phyloP scores from a whole-genome alignment of 1,140 invertebrate species.

The Macrostomum lignano region DNA sequence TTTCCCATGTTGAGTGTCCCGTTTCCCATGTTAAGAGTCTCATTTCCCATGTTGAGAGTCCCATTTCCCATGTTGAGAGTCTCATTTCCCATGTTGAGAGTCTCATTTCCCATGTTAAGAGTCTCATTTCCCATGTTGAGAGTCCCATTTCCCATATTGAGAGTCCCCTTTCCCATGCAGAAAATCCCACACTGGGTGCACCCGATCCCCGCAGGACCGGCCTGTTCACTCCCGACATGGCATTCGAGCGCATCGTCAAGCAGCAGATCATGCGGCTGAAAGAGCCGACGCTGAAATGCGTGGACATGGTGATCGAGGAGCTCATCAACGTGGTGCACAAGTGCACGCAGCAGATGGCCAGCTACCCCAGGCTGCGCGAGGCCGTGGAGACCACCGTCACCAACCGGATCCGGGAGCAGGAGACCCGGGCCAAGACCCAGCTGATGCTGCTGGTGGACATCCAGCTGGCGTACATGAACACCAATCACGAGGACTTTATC shows the following conservation, averaged over 20 bases:
- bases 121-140: too few species aligned
- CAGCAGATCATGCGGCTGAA: conserved; percentile 80
- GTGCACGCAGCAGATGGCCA: conserved; percentile 51
- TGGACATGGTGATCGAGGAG: conserved; percentile 91
- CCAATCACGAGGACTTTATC: conserved; percentile 90
- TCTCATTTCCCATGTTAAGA: too few species aligned
- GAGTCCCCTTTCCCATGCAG: too few species aligned
- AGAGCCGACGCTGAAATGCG: conserved; percentile 75
- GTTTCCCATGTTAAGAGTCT: too few species aligned
- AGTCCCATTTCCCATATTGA: too few species aligned
- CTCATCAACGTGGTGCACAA: conserved; percentile 96
- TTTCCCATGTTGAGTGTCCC: too few species aligned
- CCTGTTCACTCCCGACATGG: conserved; percentile 96
- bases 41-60: too few species aligned
- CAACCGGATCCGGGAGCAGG: conserved; percentile 47
- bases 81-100: too few species aligned
- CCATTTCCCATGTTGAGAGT: too few species aligned
- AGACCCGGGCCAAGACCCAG: conserved; percentile 73
- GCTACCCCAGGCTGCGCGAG: conserved; percentile 81
- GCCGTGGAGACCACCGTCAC: conserved; percentile 92
- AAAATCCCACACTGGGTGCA: too few species aligned
- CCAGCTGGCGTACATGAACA: conserved; percentile 98
- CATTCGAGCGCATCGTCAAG: conserved; percentile 97
- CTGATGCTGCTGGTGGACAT: conserved; percentile 70
- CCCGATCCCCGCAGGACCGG: conserved; percentile 46